These are phyloP conservation scores for Chrysaora quinquecirrha DNA, from an alignment of 30 jellyfish, hydroid and myxozoan species.

Conservation along the genomic window DNA sequence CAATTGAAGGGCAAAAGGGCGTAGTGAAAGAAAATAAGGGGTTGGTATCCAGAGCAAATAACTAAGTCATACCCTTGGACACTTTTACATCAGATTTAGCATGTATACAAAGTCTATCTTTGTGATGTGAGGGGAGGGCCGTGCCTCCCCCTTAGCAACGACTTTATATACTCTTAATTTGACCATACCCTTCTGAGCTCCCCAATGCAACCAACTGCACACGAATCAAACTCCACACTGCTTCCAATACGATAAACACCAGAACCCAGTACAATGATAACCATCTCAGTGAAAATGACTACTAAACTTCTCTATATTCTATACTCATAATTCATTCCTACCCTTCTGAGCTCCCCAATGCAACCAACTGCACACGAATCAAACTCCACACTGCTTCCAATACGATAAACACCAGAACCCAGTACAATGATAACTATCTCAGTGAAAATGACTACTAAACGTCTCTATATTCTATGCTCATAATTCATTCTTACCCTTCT, in stretches of 20 bases:
- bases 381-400: slow-evolving; percentile 99
- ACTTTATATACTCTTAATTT: slow-evolving; percentile 44
- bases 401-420: slow-evolving; percentile 99
- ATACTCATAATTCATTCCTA: not conserved
- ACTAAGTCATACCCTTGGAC: slow-evolving; percentile 80
- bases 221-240: slow-evolving; percentile 98
- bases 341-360: slow-evolving; percentile 78
- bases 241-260: slow-evolving; percentile 99
- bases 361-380: slow-evolving; percentile 99
- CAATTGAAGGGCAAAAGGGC: too few relatives aligned
- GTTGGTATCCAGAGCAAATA: too few relatives aligned
- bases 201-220: slow-evolving; percentile 98
- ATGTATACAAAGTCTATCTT: too few relatives aligned
- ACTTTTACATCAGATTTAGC: too few relatives aligned
- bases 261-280: slow-evolving; percentile 96
- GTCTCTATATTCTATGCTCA: too few relatives aligned
- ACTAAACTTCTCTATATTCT: too few relatives aligned
- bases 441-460: slow-evolving; percentile 69
- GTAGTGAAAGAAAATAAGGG: too few relatives aligned
- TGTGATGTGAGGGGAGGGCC: too few relatives aligned
- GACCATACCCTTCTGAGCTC: slow-evolving; percentile 59
- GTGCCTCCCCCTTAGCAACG: too few relatives aligned
- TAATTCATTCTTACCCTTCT: slow-evolving; percentile 13
- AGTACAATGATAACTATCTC: slow-evolving; percentile 88
- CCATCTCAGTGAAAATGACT: slow-evolving; percentile 71